Evolutionary conservation across 2,888 invertebrate genomes (phyloP).

Genomic region (Mesochorus sp.): DNA sequence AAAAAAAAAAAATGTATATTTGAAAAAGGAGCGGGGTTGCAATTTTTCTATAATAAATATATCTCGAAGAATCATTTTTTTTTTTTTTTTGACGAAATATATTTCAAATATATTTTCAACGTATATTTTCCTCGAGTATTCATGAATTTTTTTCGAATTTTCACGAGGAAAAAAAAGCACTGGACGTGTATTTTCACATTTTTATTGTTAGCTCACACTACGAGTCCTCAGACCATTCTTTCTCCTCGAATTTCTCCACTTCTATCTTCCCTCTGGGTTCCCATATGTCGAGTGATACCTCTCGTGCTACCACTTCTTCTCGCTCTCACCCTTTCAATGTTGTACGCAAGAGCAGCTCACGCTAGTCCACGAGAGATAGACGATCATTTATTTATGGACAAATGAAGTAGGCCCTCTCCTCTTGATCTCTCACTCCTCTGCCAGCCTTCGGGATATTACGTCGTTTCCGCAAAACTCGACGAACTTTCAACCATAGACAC

Average conservation of each 20-base stretch:
- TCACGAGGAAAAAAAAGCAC: too few relatives aligned
- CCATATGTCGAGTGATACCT: constrained; percentile 72
- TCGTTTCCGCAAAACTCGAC: constrained; percentile 27
- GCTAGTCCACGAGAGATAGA: constrained; percentile 68
- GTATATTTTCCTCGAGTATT: too few relatives aligned
- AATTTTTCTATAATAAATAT: not conserved
- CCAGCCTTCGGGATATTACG: constrained; percentile 11
- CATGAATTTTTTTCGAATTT: too few relatives aligned
- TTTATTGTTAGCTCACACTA: not conserved
- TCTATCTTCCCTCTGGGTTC: constrained; percentile 54
- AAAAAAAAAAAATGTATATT: too few relatives aligned
- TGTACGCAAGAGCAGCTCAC: constrained; percentile 38
- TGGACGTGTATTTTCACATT: constrained; percentile 20
- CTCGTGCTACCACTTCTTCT: constrained; percentile 59
- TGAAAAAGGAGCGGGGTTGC: too few relatives aligned
- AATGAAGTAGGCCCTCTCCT: constrained; percentile 75
- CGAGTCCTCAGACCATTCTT: constrained; percentile 50
- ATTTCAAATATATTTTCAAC: too few relatives aligned
- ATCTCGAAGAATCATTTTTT: too few relatives aligned
- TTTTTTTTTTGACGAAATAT: too few relatives aligned
- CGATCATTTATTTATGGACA: constrained; percentile 78
- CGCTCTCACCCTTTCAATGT: constrained; percentile 50
- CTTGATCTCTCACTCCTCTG: not conserved
- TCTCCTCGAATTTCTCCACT: constrained; percentile 44
- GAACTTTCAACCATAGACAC: constrained; percentile 28